Base-by-base conservation (phyloP, 2,113 vertebrate genomes). In the Gymnogyps californianus region DNA sequence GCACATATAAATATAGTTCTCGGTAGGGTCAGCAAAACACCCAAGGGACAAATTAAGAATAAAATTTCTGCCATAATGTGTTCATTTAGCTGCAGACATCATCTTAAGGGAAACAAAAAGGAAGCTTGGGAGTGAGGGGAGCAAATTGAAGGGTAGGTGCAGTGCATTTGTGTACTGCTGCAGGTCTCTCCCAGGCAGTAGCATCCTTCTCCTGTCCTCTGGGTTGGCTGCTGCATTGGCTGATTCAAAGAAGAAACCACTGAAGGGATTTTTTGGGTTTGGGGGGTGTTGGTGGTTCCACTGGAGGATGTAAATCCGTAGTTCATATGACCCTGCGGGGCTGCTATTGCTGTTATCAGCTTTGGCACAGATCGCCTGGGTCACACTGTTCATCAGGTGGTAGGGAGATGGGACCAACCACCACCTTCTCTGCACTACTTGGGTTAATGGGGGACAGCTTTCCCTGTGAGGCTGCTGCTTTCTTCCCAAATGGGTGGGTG, bases 1-100 rank as follows among this genome's bases (percentile, higher is more conserved):
- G 89, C 81, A 85, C 74, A 46, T 97, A 95, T 93, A 97, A 97
- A 96, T 97, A 83, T 89, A 96, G 95, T 82, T 93, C 91, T 95
- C 25, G 32, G 81, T 94, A 85, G 91, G 95, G 96, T 96, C 90
- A 96, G 78, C 62, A 54, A 59, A 91, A 87, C 84, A 88, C 94
- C 87, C 93, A 81, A 66, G 93, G 91, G 95, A 74, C 36, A 89
- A 93, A 96, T 95, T 83, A 89, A 74, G 91, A 90, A 29, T 77
- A 40, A 87, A 85, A 87, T 66, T 94, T 92, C 62, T 84, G 20
- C 75, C 81, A 78, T 82, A 90, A 90, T 90, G 26, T 93, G 91
- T 96, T 96, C 93, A 75, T 96, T 93, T 89, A 83, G 87, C 83
- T 91, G 89, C 87, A 91, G 89, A 22, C 62, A n/a, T 77, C 31